Evolutionary conservation across 2,113 vertebrate genomes (phyloP).

Genomic region (Girardinichthys multiradiatus): DNA sequence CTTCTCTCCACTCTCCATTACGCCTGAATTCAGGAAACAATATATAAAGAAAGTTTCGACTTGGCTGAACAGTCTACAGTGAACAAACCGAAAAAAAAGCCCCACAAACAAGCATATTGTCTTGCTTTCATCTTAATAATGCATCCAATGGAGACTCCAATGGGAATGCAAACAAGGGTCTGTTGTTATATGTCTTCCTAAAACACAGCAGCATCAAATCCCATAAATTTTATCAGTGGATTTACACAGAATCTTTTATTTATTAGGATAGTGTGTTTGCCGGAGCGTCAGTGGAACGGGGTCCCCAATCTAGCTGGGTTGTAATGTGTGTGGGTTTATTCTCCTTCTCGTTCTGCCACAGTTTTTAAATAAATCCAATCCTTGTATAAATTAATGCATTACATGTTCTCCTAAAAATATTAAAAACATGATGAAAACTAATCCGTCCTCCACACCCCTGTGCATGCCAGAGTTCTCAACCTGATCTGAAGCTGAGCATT

Average conservation of each 20-base stretch:
- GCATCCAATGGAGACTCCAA: constrained; percentile 7
- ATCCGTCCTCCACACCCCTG: constrained; percentile 66
- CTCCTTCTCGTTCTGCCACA: constrained; percentile 22
- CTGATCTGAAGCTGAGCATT: constrained; percentile 75
- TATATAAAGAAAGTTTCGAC: constrained; percentile 56
- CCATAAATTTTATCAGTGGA: constrained; percentile 34
- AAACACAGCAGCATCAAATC: constrained; percentile 38
- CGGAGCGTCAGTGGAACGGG: constrained; percentile 15
- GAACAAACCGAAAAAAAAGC: constrained; percentile 3
- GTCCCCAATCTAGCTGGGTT: constrained; percentile 49
- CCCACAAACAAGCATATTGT: constrained; percentile 10
- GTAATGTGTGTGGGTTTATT: constrained; percentile 18
- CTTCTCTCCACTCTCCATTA: constrained; percentile 58
- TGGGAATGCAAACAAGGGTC: constrained; percentile 28
- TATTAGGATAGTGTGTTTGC: constrained; percentile 47
- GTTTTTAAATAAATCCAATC: constrained; percentile 77
- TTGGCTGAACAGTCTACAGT: background rate
- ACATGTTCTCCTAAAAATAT: constrained; percentile 76
- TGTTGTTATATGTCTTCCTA: constrained; percentile 43
- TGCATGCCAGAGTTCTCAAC: constrained; percentile 52
- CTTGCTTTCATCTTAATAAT: constrained; percentile 52
- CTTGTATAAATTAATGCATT: constrained; percentile 81
- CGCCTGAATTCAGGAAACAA: constrained; percentile 40
- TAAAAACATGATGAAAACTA: constrained; percentile 80
- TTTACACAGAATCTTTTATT: constrained; percentile 59